These are phyloP conservation scores for Asarcornis scutulata DNA, from an alignment of 2,113 vertebrate species.

Conservation along the genomic window DNA sequence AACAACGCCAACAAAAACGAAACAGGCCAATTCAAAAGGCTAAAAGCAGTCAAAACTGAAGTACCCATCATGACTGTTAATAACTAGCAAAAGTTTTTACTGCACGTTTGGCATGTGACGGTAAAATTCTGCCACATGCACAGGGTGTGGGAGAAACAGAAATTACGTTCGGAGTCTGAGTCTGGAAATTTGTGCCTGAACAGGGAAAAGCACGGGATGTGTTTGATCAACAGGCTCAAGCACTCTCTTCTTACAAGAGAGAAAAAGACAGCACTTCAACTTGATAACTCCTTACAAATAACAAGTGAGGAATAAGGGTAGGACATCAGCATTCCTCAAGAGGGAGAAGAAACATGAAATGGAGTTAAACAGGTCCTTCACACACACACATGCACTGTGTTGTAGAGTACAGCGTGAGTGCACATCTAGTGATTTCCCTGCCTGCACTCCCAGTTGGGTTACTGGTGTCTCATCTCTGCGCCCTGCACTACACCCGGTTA, in stretches of 20 bases:
- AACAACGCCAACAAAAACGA: not conserved
- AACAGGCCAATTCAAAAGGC: not conserved
- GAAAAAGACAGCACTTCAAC: too few species aligned
- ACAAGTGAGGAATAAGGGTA: too few species aligned
- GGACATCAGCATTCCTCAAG: too few species aligned
- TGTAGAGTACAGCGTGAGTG: not conserved
- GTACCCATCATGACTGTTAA: conserved; percentile 4
- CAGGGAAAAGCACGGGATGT: too few species aligned
- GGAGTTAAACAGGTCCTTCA: conserved; percentile 6
- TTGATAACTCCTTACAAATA: too few species aligned
- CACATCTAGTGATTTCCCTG: not conserved
- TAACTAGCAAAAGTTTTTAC: conserved; percentile 37
- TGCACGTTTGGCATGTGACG: conserved; percentile 12
- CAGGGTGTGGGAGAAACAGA: conserved; percentile 57
- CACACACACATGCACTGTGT: accelerated
- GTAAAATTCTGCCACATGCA: conserved; percentile 45
- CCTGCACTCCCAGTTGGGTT: not conserved
- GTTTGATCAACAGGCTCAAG: too few species aligned
- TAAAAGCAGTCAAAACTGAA: not conserved
- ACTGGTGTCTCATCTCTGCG: not conserved
- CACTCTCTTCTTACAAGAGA: too few species aligned
- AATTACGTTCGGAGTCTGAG: conserved; percentile 50
- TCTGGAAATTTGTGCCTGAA: conserved; percentile 51
- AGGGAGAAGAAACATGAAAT: conserved; percentile 38
- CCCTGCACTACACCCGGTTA: not conserved